Evolutionary conservation across 2,797 vertebrate genomes (phyloP), one percentile per base, ranked within the genome.

Genomic region (Choloepus didactylus): DNA sequence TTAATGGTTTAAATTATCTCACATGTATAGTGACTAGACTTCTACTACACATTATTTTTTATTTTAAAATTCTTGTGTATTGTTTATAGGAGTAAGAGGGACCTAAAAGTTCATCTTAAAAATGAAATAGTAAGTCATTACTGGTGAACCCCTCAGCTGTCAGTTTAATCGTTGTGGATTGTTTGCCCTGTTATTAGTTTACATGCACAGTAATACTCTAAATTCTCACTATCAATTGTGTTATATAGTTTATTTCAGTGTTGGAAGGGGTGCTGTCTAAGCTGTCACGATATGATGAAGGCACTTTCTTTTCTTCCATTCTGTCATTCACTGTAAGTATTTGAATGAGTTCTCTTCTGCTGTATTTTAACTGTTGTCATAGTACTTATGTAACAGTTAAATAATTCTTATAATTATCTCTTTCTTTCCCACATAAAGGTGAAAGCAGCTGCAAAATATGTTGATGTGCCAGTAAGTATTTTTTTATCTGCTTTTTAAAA

Each of bases 311-410:
- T 97, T 99, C 99, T 21, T 99, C 99, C 11, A 98, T 99, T 96
- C 99, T 99, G 97, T 99, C 99, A 76, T 99, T 99, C 98, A 99
- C 99, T 96, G 99, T 99, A 98, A 99, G 99, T 99, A 98, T 97
- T 95, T 89, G 49, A 76, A 67, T 94, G 95, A 85, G 79, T 89
- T 94, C 6, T 86, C n/a, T 64, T 46, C 12, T 84, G 87, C 84
- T 95, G 6, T 44, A 96, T 95, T 96, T 89, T 96, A 94, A 95
- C 94, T 96, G 83, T 89, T 69, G 44, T 81, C 77, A 60, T 5
- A 80, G 7, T 96, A 75, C 67, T 91, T 90, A 67, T 6, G 16
- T 41, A 85, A 46, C 51, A 66, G 49, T 89, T 82, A 89, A 93
- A 88, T 81, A 95, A 96, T 94, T 97, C 91, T 89, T 76, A 96